These are phyloP conservation scores for Ormyrus pomaceus DNA, from an alignment of 2,888 invertebrate genomes.

Conservation along the genomic window DNA sequence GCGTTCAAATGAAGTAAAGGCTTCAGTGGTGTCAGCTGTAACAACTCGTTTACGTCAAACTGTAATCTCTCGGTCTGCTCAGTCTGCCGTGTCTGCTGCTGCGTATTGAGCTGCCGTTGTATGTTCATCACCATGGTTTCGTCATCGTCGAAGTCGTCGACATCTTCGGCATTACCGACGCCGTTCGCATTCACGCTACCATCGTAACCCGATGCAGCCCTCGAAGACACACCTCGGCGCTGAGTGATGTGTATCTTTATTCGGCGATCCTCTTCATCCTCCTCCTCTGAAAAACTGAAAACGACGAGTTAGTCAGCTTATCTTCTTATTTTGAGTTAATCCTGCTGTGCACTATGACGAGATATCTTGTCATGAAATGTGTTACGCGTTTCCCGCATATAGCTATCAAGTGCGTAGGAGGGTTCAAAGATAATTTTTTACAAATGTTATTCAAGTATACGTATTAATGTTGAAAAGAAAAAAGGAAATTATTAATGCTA, in stretches of 20 bases:
- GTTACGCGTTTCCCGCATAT: too few species aligned
- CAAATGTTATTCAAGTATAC: too few species aligned
- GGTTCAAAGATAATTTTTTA: too few species aligned
- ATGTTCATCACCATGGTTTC: slow-evolving; percentile 66
- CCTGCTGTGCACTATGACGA: too few species aligned
- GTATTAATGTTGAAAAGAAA: too few species aligned
- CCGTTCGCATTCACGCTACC: background rate
- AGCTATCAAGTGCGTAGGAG: too few species aligned
- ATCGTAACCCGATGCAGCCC: background rate
- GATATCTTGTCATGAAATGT: too few species aligned
- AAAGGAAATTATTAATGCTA: too few species aligned
- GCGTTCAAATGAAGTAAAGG: slow-evolving; percentile 38
- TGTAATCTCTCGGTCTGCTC: slow-evolving; percentile 52
- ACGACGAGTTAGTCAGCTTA: too few species aligned
- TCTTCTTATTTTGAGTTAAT: too few species aligned
- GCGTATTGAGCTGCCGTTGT: slow-evolving; percentile 35
- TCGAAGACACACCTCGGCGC: slow-evolving; percentile 35
- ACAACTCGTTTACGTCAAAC: slow-evolving; percentile 67
- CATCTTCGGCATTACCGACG: slow-evolving; percentile 8
- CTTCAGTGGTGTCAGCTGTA: slow-evolving; percentile 57
- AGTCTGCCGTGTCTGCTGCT: background rate
- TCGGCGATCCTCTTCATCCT: slow-evolving; percentile 54
- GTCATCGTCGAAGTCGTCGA: slow-evolving; percentile 63
- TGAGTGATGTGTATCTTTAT: slow-evolving; percentile 40
- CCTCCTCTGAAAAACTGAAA: background rate